phyloP scores from a whole-genome alignment of 2,888 invertebrate genomes.

The Enoplolaimus lenunculus region DNA sequence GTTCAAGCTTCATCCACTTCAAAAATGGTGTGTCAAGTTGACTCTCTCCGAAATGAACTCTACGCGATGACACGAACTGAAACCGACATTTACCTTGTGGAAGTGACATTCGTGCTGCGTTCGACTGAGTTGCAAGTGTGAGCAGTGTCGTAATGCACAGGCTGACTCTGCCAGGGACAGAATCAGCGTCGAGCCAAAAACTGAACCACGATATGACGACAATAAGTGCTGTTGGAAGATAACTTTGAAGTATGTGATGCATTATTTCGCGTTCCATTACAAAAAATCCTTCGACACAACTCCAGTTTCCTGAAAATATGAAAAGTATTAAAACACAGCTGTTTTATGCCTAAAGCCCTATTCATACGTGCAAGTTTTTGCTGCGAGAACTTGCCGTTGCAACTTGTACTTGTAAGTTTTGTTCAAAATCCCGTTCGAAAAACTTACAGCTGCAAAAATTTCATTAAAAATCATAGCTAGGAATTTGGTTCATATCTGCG shows the following conservation, averaged over 20 bases:
- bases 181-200: slow-evolving; percentile 47
- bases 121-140: slow-evolving; percentile 36
- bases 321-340: background rate
- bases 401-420: too few species aligned
- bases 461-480: too few species aligned
- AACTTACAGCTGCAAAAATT: too few species aligned
- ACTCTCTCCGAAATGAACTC: too few species aligned
- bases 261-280: slow-evolving; percentile 15
- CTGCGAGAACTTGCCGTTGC: too few species aligned
- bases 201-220: slow-evolving; percentile 43
- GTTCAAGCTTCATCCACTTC: too few species aligned
- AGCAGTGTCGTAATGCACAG: slow-evolving; percentile 26
- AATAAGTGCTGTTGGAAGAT: slow-evolving; percentile 49
- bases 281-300: slow-evolving; percentile 2
- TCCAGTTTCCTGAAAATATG: slow-evolving; percentile 12
- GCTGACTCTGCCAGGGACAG: slow-evolving; percentile 46
- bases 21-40: too few species aligned
- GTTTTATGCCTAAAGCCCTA: too few species aligned
- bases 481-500: too few species aligned
- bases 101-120: slow-evolving; percentile 35
- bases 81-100: slow-evolving; percentile 28
- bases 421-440: too few species aligned
- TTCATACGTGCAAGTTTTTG: too few species aligned
- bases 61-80: too few species aligned
- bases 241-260: slow-evolving; percentile 42